Conservation (phyloP, 2,888 invertebrate species). For the Polyommatus iphigenia region DNA sequence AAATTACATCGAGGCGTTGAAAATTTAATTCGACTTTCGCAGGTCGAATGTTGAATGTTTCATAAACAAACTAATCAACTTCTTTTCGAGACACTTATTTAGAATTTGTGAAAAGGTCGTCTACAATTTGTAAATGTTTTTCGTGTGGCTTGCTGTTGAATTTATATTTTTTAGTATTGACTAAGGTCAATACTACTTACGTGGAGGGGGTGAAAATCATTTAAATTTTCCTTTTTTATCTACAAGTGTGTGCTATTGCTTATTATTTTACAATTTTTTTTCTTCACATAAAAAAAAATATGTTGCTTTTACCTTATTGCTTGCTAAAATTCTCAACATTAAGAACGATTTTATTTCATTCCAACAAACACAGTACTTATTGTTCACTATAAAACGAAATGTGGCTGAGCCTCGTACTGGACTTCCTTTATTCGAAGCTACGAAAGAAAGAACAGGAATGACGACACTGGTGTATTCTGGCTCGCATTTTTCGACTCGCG, state of each 20-base stretch:
- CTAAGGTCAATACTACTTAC: too few species aligned
- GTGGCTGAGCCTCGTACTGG: not conserved
- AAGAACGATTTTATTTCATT: too few species aligned
- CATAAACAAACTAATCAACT: conserved; percentile 12
- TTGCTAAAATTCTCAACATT: too few species aligned
- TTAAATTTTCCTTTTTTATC: not conserved
- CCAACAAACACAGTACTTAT: too few species aligned
- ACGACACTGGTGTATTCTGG: conserved; percentile 2
- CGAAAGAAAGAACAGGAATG: not conserved
- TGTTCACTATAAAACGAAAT: not conserved
- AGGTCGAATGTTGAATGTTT: not conserved
- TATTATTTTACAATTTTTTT: too few species aligned
- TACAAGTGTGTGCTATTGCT: too few species aligned
- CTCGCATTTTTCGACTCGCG: conserved; percentile 2
- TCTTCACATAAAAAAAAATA: too few species aligned
- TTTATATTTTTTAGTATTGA: not conserved
- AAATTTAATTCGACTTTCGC: conserved; percentile 15
- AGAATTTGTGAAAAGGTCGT: not conserved
- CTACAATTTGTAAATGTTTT: not conserved
- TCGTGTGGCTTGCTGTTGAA: not conserved
- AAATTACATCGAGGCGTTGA: not conserved
- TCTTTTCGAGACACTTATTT: not conserved
- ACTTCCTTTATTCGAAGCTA: not conserved
- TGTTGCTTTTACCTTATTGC: too few species aligned
- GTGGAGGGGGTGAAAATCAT: not conserved